Base-by-base conservation (phyloP, 1,140 invertebrate genomes). In the Drosophila mauritiana region DNA sequence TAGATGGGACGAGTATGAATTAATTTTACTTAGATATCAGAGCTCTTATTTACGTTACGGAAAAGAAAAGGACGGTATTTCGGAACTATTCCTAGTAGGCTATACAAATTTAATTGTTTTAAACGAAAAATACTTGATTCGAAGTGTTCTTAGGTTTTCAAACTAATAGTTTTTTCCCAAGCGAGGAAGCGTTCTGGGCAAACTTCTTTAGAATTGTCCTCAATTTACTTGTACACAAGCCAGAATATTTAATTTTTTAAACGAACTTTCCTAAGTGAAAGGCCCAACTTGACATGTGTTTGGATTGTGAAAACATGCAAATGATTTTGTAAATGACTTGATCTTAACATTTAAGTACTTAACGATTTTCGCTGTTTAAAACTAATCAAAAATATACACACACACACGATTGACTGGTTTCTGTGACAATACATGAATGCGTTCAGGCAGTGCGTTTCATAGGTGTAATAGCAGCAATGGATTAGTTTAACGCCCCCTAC, bases 351-450 rank as follows among this genome's bases (percentile, higher is more conserved):
- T 46, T 82, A 73, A 73, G 82, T 76, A 82, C 64, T 79, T 84
- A 79, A 70, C 36, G 37, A 65, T 31, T 53, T 69, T 77, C 45
- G 61, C 61, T 45, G 27, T 55, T 58, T 55, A 42, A 65, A 55
- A 43, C 15, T 43, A 48, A 27, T 56, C 37, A 45, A 54, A 62
- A 48, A 34, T 45, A 73, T 40, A 62, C 43, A 61, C 27, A 64
- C 22, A 55, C n/a, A 57, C 68, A 61, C 27, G 43, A 75, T 72
- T 70, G 83, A 83, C 80, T 83, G 80, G 79, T 83, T 84, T 84
- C 72, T 79, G 78, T 57, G 80, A 86, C 82, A 86, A 86, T 86
- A 89, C 75, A 53, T 39, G 34, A 62, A 15, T 10, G 56, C 20
- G 34, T 36, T 25, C 13, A 13, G 31, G 37, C 68, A 70, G 65